phyloP scores from a whole-genome alignment of 2,797 vertebrate genomes.

The Fistularia commersonii region DNA sequence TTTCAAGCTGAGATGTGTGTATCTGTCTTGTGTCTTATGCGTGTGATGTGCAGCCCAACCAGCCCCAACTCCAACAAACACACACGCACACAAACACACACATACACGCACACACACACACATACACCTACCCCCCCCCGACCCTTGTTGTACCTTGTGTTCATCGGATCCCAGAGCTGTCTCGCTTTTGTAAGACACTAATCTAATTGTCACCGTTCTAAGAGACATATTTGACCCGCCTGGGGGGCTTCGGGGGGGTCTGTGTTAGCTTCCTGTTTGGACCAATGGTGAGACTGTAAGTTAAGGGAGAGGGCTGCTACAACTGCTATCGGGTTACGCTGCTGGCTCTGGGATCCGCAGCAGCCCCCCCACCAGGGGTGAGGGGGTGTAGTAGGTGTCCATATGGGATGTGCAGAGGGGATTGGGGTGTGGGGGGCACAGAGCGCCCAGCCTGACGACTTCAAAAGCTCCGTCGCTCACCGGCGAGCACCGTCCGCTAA shows the following conservation, averaged over 20 bases:
- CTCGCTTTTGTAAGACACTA: conserved; percentile 62
- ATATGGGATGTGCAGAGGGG: conserved; percentile 59
- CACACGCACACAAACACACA: too few relatives aligned
- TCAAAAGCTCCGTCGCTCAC: conserved; percentile 54
- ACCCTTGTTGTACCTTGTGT: conserved; percentile 23
- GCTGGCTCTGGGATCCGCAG: conserved; percentile 32
- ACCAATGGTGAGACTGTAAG: conserved; percentile 55
- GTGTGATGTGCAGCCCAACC: too few relatives aligned
- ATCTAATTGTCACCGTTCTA: conserved; percentile 71
- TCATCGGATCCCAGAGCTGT: conserved; percentile 31
- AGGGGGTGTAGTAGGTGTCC: conserved; percentile 46
- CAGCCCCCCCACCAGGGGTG: conserved; percentile 25
- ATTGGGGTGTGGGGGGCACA: conserved; percentile 43
- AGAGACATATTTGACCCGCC: conserved; percentile 46
- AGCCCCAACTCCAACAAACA: too few relatives aligned
- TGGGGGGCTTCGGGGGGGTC: conserved; percentile 46
- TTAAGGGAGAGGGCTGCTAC: conserved; percentile 48
- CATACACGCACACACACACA: too few relatives aligned
- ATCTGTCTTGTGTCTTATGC: too few relatives aligned
- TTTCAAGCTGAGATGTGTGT: too few relatives aligned
- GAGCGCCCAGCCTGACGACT: conserved; percentile 38
- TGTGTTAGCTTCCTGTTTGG: conserved; percentile 64
- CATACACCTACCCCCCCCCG: conserved; percentile 7
- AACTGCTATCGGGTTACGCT: conserved; percentile 54
- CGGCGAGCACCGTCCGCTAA: conserved; percentile 9